A percentile compares a stretch with the other conserved stretches of the same genome.
These are phyloP conservation scores for Bombus pyrosoma DNA, from an alignment of 1,140 invertebrate genomes.

Conservation along the genomic window DNA sequence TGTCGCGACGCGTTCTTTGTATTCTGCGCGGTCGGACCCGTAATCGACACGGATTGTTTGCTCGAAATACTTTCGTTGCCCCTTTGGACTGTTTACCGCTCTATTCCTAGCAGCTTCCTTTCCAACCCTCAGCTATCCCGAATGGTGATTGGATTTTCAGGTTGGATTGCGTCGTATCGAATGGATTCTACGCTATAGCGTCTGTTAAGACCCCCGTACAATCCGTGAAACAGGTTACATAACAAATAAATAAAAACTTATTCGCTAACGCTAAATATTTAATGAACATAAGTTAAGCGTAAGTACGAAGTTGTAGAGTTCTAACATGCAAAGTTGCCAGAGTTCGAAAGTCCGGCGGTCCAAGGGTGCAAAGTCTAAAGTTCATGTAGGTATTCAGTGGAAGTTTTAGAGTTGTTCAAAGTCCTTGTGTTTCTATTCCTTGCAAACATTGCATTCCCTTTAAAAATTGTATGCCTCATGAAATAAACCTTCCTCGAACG, in stretches of 20 bases:
- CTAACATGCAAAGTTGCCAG: not conserved
- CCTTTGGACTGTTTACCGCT: not conserved
- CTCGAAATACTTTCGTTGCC: not conserved
- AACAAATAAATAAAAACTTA: not conserved
- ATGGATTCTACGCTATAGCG: not conserved
- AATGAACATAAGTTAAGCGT: too few species aligned
- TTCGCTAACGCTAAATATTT: not conserved
- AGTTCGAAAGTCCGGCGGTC: not conserved
- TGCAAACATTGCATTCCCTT: too few species aligned
- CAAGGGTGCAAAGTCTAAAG: not conserved
- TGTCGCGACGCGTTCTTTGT: not conserved
- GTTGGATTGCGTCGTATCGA: not conserved
- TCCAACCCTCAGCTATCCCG: not conserved
- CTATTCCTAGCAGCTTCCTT: not conserved
- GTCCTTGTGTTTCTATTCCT: too few species aligned
- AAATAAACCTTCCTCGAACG: too few species aligned
- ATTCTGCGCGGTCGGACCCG: not conserved
- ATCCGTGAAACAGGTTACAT: not conserved
- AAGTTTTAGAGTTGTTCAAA: too few species aligned
- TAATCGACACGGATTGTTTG: not conserved
- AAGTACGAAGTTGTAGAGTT: not conserved
- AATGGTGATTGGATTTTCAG: slow-evolving; percentile 33
- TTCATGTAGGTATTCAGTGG: not conserved
- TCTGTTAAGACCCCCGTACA: not conserved
- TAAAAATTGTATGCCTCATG: too few species aligned